Base-by-base conservation (phyloP, 2,888 invertebrate genomes). In the Leptinotarsa rubiginosa region DNA sequence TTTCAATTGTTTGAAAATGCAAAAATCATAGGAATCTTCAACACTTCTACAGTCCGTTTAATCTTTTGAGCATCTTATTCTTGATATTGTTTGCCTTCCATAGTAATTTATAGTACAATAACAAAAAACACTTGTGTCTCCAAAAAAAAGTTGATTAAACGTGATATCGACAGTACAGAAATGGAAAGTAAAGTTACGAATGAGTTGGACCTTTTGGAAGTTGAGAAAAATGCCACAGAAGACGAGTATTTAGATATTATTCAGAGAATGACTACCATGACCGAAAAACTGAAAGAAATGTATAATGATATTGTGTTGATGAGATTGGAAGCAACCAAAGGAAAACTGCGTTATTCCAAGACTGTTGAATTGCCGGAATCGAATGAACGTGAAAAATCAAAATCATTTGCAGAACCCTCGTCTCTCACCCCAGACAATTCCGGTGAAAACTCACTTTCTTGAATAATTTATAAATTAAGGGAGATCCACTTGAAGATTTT, bases 221-320 rank as follows among this genome's bases (percentile, higher is more conserved):
- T 56, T 20, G 41, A 56, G 20, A 69, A 56, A 56, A 10, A 54
- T 56, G 22, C 54, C 56, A 69, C 16, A 10, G 69, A 56, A 5
- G 56, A 69, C 20, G 16, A 56, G 13, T 69, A 69, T 56, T 47
- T 47, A 54, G 69, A 69, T 59, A 59, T 69, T 10, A 56, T 69
- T 41, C 56, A 41, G 47, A 69, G 52, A 59, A 25, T 69, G 15
- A 69, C 31, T 10, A 22, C 20, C 13, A 20, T 56, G 31, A 22
- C 56, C 4, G 69, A 69, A 22, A 54, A 20, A 18, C 47, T 69
- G 56, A 69, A 69, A 56, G 69, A 69, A 56, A 16, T 56, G 20
- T 69, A 69, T 47, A 69, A 69, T 20, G 69, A 54, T 2, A 47
- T 69, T 16, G 69, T 69, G 47, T 59, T 69, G 69, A 69, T 69